Percentiles rank a stretch among this genome's conserved stretches.
These are phyloP conservation scores for Centropristis striata DNA, from an alignment of 2,113 vertebrate species.

Conservation along the genomic window DNA sequence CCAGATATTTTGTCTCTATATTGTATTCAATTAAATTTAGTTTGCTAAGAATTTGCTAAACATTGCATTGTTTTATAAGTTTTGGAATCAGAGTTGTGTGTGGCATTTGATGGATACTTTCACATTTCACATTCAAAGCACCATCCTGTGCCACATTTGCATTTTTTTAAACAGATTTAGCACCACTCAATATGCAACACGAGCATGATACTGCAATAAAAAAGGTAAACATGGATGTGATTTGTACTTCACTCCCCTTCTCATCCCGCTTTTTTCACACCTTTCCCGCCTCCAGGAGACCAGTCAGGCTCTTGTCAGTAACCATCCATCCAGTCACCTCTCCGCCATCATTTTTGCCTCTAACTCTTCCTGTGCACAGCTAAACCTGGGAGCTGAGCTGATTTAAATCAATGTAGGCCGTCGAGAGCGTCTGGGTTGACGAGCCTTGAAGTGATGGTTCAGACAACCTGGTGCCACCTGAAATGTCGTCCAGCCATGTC, in stretches of 20 bases:
- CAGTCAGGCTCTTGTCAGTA: slow-evolving; percentile 18
- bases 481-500: slow-evolving; percentile 6
- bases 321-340: slow-evolving; percentile 37
- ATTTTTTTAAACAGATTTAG: neutral
- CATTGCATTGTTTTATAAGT: too few species aligned
- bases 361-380: neutral
- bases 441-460: slow-evolving; percentile 19
- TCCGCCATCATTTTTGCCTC: slow-evolving; percentile 10
- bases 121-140: neutral
- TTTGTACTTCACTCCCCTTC: neutral
- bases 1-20: too few species aligned
- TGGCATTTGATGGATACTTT: neutral
- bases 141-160: neutral
- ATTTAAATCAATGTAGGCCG: slow-evolving; percentile 31
- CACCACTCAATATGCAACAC: neutral
- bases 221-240: slow-evolving; percentile 4
- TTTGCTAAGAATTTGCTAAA: too few species aligned
- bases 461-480: slow-evolving; percentile 55
- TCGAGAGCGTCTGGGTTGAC: slow-evolving; percentile 12
- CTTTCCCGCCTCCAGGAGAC: slow-evolving; percentile 1
- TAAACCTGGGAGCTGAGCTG: slow-evolving; percentile 21
- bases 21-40: too few species aligned
- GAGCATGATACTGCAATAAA: neutral
- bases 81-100: too few species aligned
- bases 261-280: neutral